Conservation (phyloP, 2,888 invertebrate genomes). For the Allophyes oxyacanthae region DNA sequence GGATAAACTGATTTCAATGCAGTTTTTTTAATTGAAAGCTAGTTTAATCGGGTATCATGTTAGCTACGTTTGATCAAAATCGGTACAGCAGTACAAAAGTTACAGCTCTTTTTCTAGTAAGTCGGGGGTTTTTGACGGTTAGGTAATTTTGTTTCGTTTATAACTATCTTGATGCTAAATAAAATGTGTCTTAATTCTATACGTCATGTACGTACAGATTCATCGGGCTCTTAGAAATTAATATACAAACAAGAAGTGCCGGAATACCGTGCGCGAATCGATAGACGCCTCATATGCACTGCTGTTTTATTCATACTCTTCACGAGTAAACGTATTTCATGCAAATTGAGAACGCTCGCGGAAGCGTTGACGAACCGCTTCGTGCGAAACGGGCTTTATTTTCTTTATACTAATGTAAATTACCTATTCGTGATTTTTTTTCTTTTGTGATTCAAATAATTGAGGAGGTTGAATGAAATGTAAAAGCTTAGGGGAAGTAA, state of each 20-base stretch:
- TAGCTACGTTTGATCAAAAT: too few relatives aligned
- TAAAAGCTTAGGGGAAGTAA: conserved; percentile 36
- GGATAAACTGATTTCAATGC: too few relatives aligned
- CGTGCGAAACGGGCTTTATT: conserved; percentile 25
- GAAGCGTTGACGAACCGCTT: conserved; percentile 16
- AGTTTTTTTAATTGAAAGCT: too few relatives aligned
- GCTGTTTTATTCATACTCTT: conserved; percentile 41
- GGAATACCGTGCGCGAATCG: conserved; percentile 17
- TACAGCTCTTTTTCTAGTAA: too few relatives aligned
- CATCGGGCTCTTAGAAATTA: not conserved
- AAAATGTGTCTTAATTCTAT: not conserved
- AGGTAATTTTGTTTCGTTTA: too few relatives aligned
- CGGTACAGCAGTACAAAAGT: too few relatives aligned
- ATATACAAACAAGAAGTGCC: conserved; percentile 2
- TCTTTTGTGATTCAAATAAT: conserved; percentile 52
- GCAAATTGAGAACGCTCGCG: conserved; percentile 27
- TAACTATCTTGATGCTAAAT: too few relatives aligned
- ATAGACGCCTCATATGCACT: conserved; percentile 27
- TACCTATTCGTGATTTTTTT: conserved; percentile 32
- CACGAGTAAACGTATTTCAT: conserved; percentile 32
- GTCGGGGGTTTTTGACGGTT: too few relatives aligned
- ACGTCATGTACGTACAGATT: not conserved
- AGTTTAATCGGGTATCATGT: too few relatives aligned
- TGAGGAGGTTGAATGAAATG: conserved; percentile 41
- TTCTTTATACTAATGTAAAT: conserved; percentile 38